Conservation (phyloP, 1,140 invertebrate species). For the Bombus cullumanus region DNA sequence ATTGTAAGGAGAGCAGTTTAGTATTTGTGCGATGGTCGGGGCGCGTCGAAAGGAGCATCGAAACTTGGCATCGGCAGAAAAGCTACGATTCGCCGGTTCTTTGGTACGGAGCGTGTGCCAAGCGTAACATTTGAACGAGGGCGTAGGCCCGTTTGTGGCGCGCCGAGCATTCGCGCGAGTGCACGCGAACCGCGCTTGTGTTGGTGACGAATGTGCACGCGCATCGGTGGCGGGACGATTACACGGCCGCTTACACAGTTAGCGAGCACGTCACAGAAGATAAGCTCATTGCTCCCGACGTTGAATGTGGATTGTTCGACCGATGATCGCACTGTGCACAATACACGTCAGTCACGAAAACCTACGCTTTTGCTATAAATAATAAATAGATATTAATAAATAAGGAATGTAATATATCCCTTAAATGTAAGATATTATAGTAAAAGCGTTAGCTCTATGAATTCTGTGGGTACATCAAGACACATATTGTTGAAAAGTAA, state of each 20-base stretch:
- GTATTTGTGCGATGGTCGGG: background rate
- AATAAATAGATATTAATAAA: no score
- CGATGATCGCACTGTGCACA: background rate
- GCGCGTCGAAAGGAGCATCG: background rate
- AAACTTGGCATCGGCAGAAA: constrained; percentile 16
- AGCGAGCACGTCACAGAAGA: constrained; percentile 53
- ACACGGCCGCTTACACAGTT: constrained; percentile 72
- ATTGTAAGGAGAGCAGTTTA: background rate
- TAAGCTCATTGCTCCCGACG: constrained; percentile 24
- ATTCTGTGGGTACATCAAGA: no score
- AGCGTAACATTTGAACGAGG: constrained; percentile 79
- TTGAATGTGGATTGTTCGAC: background rate
- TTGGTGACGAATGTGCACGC: constrained; percentile 42
- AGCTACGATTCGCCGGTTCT: constrained; percentile 71
- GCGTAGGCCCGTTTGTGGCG: constrained; percentile 71
- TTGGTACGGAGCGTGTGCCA: constrained; percentile 75
- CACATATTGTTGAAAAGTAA: no score
- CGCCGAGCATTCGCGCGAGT: constrained; percentile 57
- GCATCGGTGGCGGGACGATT: constrained; percentile 65
- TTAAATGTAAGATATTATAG: no score
- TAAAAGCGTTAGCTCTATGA: no score
- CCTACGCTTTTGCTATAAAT: no score
- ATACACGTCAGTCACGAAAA: no score
- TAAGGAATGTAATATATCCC: no score
- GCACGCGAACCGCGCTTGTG: constrained; percentile 19